Evolutionary conservation across 2,113 vertebrate genomes (phyloP), one percentile per base, ranked within the genome.

Genomic region (Philantomba maxwellii): DNA sequence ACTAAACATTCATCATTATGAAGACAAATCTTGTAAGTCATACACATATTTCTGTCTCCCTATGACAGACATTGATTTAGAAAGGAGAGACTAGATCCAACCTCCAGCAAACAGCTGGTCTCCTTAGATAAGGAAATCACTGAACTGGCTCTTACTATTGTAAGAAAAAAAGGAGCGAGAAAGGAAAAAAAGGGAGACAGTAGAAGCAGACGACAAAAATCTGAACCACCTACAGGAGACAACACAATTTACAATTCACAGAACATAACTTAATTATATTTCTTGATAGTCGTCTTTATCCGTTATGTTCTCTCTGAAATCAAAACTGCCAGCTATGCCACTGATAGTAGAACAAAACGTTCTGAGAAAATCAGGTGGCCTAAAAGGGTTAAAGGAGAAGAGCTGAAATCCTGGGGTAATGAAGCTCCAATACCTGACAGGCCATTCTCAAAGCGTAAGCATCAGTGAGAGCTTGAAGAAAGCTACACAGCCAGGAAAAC

Each of bases 61-160:
- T 96, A 82, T 98, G 98, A 98, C 98, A 99, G 98, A 98, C 98
- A 98, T 92, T 98, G 98, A 99, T 98, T 98, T 98, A 99, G 97
- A 98, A 99, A 98, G 96, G 97, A 98, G 98, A 97, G 98, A 98
- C 96, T 94, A 97, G 98, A 98, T 98, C 97, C 98, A 98, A 98
- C 98, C 96, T 97, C 98, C 98, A 98, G 97, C 98, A 98, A 98
- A 98, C 98, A 99, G 98, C 98, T 99, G 99, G 96, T 98, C 98
- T 98, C 96, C 97, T 98, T 94, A 99, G 99, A 99, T 99, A 99
- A 99, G 98, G 94, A 98, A 98, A 98, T 98, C 98, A 98, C 96
- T n/a, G 84, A 98, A 98, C 98, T 98, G 96, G 98, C 95, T 98
- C 98, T 97, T 98, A 98, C 96, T 97, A 98, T 55, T 96, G 95